Evolutionary conservation across 2,888 invertebrate genomes (phyloP).

Genomic region (Frankliniella intonsa): DNA sequence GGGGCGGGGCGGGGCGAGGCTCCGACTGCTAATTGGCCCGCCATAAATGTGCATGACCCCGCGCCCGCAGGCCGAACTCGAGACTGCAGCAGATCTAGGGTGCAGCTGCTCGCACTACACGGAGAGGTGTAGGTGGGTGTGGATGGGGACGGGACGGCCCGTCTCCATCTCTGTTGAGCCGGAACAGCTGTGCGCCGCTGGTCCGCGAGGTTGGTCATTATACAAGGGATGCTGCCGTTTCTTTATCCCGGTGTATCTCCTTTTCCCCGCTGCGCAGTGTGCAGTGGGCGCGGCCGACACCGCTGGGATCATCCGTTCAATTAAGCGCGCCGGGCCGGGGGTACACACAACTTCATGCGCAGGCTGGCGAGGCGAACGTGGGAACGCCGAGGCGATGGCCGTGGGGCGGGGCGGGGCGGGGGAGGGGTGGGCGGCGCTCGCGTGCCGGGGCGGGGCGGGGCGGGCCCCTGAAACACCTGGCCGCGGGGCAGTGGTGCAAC

Average conservation of each 20-base stretch:
- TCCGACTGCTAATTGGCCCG: too few relatives aligned
- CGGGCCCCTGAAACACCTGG: not conserved
- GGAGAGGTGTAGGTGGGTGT: too few relatives aligned
- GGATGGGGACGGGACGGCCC: too few relatives aligned
- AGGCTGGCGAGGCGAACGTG: not conserved
- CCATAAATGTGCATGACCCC: too few relatives aligned
- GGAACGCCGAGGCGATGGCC: not conserved
- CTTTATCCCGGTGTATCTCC: not conserved
- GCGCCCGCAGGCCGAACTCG: too few relatives aligned
- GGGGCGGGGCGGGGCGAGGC: too few relatives aligned
- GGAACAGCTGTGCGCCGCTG: too few relatives aligned
- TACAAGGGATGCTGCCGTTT: too few relatives aligned
- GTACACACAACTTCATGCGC: constrained; percentile 7
- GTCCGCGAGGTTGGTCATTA: too few relatives aligned
- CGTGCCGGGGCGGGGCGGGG: not conserved
- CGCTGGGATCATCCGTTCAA: constrained; percentile 24
- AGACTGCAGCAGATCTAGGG: too few relatives aligned
- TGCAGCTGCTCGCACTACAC: too few relatives aligned
- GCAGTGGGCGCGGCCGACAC: not conserved
- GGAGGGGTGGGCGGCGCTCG: not conserved
- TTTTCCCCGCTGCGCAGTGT: not conserved
- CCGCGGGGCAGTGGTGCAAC: not conserved
- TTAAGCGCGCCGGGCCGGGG: not conserved
- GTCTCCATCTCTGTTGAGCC: too few relatives aligned
- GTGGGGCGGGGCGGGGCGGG: not conserved